Evolutionary conservation across 2,113 vertebrate species (phyloP), one percentile per base, ranked within the genome.

Genomic region (Hiodon tergisus): DNA sequence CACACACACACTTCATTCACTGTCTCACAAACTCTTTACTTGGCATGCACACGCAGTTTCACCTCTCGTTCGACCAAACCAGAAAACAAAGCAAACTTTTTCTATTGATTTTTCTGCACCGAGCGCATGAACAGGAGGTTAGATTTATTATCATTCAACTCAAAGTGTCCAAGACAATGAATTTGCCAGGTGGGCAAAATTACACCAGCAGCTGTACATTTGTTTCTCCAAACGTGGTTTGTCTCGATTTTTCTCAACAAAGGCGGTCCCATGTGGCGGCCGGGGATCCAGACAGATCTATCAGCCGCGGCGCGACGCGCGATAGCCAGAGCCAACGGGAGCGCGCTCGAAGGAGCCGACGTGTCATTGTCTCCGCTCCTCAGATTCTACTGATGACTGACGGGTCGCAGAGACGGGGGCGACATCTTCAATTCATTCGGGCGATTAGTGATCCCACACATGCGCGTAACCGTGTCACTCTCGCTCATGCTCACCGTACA

Each of bases 341-440:
- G 3, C 3, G 3, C 14, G 58, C 7, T 9, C 9, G 14, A 3
- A 3, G 53, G 51, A 52, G 50, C 50, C 48, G 14, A 69, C 14
- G 10, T 9, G 52, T 53, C 67, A 69, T 11, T 16, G 53, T 17
- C 5, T 50, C 16, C n/a, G 71, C 71, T 13, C 4, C 67, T 14
- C 7, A 11, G 67, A 14, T 9, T 14, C 6, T n/a, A 53, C 47
- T 13, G 55, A 16, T 90, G 88, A 91, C 88, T 87, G 89, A 91
- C 91, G 83, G 86, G 86, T 88, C 88, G 87, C 86, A 87, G 83
- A 88, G 8, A 59, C 9, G 9, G 9, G 14, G 4, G 8, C 14
- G 58, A 11, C 14, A 4, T 59, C 9, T 9, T 2, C 9, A 9
- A 9, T 89, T 90, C 81, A 88, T 89, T 86, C 87, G 80, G 70